Percentiles rank a stretch among this genome's conserved stretches.
These are phyloP conservation scores for Nephrotoma flavescens DNA, from an alignment of 2,888 invertebrate species.

Conservation along the genomic window DNA sequence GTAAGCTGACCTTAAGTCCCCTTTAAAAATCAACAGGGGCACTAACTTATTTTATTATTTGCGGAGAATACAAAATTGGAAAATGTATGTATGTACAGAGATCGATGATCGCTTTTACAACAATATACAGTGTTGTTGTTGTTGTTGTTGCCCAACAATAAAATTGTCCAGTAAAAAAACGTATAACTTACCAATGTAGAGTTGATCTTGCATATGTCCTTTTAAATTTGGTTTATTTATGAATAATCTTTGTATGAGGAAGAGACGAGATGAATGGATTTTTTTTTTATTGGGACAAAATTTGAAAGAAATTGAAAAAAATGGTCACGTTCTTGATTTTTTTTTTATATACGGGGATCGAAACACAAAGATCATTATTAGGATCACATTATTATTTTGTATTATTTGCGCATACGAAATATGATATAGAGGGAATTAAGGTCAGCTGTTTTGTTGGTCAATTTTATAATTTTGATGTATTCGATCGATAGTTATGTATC, in stretches of 20 bases:
- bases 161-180: neutral
- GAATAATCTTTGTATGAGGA: neutral
- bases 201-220: neutral
- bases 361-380: neutral
- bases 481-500: neutral
- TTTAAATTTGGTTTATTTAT: neutral
- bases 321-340: slow-evolving; percentile 2
- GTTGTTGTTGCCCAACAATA: neutral
- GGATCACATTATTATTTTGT: neutral
- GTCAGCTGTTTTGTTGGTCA: slow-evolving; percentile 3
- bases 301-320: neutral
- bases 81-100: neutral
- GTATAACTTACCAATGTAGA: neutral
- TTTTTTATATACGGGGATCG: neutral
- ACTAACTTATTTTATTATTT: neutral
- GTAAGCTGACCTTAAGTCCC: slow-evolving; percentile 11
- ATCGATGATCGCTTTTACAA: neutral
- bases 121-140: neutral
- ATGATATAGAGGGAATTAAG: neutral
- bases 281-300: neutral
- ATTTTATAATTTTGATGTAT: neutral
- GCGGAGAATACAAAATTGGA: neutral
- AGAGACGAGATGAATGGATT: neutral
- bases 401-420: neutral
- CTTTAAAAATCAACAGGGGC: slow-evolving; percentile 5